Conservation (phyloP, 1,140 invertebrate genomes). For the Plutomurus gul region DNA sequence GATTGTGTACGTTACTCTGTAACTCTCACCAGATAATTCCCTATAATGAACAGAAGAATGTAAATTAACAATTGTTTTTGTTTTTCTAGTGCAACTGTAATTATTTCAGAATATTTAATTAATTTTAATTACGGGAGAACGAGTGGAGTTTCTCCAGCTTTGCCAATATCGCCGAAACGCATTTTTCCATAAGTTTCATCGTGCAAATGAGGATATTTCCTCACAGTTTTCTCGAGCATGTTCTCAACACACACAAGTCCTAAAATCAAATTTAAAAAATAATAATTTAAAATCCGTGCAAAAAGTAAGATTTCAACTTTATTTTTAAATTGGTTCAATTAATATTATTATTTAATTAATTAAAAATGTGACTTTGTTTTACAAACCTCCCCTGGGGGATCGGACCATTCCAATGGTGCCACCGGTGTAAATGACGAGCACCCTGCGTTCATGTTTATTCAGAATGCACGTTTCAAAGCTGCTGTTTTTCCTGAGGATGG, state of each 20-base stretch:
- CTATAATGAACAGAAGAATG: slow-evolving; percentile 48
- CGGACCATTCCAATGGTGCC: slow-evolving; percentile 88
- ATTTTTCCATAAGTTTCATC: slow-evolving; percentile 67
- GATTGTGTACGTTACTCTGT: slow-evolving; percentile 76
- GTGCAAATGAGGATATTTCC: slow-evolving; percentile 64
- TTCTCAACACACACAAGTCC: slow-evolving; percentile 60
- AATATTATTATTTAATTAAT: not conserved
- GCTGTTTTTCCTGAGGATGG: slow-evolving; percentile 33
- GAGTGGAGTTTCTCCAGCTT: slow-evolving; percentile 62
- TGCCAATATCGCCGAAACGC: slow-evolving; percentile 60
- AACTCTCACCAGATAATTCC: slow-evolving; percentile 60
- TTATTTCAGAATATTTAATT: not conserved
- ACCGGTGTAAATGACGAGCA: slow-evolving; percentile 82
- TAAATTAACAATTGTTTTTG: not conserved
- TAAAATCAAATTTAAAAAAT: slow-evolving; percentile 48
- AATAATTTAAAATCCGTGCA: not conserved
- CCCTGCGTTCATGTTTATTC: slow-evolving; percentile 61
- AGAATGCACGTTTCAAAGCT: slow-evolving; percentile 40
- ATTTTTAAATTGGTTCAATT: slow-evolving; percentile 35
- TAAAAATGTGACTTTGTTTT: slow-evolving; percentile 48
- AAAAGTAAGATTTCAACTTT: not conserved
- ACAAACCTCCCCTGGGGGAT: slow-evolving; percentile 71
- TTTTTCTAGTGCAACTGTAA: too few species aligned
- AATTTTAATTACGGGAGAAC: slow-evolving; percentile 68
- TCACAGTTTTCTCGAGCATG: slow-evolving; percentile 59